Evolutionary conservation across 92 coral and sea anemone genomes (phyloP), one percentile per base, ranked within the genome.

Genomic region (Muricea muricata): DNA sequence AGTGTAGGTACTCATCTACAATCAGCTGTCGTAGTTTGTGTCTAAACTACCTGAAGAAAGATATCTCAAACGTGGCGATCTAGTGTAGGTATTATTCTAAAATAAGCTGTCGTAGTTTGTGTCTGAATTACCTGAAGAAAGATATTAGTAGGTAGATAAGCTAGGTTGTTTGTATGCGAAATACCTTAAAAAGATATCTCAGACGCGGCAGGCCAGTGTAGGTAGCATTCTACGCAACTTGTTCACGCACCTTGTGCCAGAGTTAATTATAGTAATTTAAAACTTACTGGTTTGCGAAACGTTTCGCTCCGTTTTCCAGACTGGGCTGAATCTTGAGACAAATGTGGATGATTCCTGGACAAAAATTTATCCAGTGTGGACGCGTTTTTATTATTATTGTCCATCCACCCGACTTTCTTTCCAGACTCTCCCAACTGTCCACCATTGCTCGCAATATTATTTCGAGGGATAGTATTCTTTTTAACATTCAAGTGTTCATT

Each of bases 281-380:
- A 52, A 52, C 60, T 4, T 52, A 18, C 4, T 18, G 42, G 42
- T 37, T 73, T 41, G 8, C 18, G 60, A 10, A 31, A 32, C 0
- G 47, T n/a, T n/a, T 20, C 48, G 65, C 35, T 37, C 28, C 41
- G 26, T 30, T 75, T 24, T 24, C 40, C 56, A 15, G 39, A 39
- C 17, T 18, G 26, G 34, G 14, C 46, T 34, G 52, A 14, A 24
- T 39, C 28, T 18, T 70, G n/a, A 6, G 76, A 9, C 29, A 54
- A 2, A 30, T 33, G 47, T 70, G 76, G 26, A 30, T 70, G 47
- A 75, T 75, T 50, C 12, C 80, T 9, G 26, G 65, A 75, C 54
- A 75, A 28, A 30, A 75, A 52, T 14, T 75, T 15, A 11, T 52
- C 80, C 20, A 75, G 23, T 52, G 0, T 28, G 4, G 65, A 24